Evolutionary conservation across 2,113 vertebrate species (phyloP).

Genomic region (Salvelinus namaycush): DNA sequence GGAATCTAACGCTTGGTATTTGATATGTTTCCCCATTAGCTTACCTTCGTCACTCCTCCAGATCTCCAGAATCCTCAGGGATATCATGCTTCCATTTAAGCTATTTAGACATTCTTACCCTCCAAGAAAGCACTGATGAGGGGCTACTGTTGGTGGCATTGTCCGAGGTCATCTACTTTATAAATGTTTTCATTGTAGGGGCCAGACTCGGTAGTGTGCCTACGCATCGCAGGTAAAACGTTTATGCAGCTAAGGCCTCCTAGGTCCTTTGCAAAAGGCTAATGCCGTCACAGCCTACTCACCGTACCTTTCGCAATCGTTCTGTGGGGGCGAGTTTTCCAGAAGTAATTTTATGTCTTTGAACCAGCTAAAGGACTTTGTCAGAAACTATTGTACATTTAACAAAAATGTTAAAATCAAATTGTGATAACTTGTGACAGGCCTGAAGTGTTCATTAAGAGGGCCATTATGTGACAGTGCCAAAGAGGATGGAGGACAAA

Average conservation of each 20-base stretch:
- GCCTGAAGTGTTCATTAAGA: too few species aligned
- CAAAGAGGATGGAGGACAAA: too few species aligned
- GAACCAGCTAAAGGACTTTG: constrained; percentile 20
- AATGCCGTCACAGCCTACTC: background rate
- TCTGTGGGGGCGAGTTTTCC: constrained; percentile 23
- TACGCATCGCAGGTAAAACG: background rate
- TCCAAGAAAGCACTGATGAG: constrained; percentile 11
- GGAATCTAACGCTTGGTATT: constrained; percentile 23
- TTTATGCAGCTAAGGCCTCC: background rate
- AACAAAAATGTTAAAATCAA: constrained; percentile 25
- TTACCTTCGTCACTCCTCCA: constrained; percentile 19
- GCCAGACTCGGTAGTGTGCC: too few species aligned
- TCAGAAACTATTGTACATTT: constrained; percentile 8
- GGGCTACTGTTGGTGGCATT: constrained; percentile 1
- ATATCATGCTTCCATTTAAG: constrained; percentile 31
- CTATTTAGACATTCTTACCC: constrained; percentile 30
- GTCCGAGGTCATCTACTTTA: background rate
- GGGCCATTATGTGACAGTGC: too few species aligned
- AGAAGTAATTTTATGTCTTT: constrained; percentile 20
- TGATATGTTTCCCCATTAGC: constrained; percentile 21
- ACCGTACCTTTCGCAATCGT: background rate
- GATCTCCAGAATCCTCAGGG: constrained; percentile 32
- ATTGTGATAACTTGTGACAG: constrained; percentile 43
- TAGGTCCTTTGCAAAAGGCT: background rate
- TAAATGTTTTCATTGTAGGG: background rate